Base-by-base conservation (phyloP, 2,888 invertebrate genomes). In the Fragum sueziense region DNA sequence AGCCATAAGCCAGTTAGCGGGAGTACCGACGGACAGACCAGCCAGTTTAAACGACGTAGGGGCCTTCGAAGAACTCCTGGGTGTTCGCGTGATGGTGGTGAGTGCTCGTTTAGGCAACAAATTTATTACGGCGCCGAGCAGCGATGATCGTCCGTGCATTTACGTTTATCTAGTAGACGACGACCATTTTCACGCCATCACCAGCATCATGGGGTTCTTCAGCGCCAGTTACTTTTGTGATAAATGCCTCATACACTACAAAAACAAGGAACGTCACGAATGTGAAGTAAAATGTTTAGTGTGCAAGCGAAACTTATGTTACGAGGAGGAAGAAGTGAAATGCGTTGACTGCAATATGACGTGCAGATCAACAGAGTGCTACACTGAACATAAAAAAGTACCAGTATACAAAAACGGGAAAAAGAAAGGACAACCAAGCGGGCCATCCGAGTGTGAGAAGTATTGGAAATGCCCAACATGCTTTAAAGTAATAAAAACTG, bases 11-110 rank as follows among this genome's bases (percentile, higher is more conserved):
- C 75, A 51, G 9, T n/a, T 76, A 52, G 80, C 80, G 14, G 67
- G 65, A 7, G 70, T 73, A 41, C 70, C 70, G 6, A 25, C 52
- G 54, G 79, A 75, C 47, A 29, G 69, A 52, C 68, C 79, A 20
- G 75, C 75, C 0, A 79, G 79, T 57, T 27, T 79, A 11, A 54
- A 37, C 17, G 74, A 79, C 57, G 7, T 65, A 54, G 37, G 51
- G 20, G 69, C 73, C 0, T 74, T 79, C 54, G 70, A 74, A 70
- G 61, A 57, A 31, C 33, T 54, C 1, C 51, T 80, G 1, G 76
- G 70, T 9, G 71, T 80, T 2, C 76, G 76, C 57, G 70, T 80
- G 68, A 80, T 80, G 70, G 80, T 80, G 65, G 67, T 80, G 62
- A 80, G 80, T 54, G 76, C 80, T 20, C 70, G 59, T 51, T 70